Percentiles rank a stretch among this genome's conserved stretches.
phyloP scores from a whole-genome alignment of 2,113 vertebrate genomes.

The Odontophorus gujanensis region DNA sequence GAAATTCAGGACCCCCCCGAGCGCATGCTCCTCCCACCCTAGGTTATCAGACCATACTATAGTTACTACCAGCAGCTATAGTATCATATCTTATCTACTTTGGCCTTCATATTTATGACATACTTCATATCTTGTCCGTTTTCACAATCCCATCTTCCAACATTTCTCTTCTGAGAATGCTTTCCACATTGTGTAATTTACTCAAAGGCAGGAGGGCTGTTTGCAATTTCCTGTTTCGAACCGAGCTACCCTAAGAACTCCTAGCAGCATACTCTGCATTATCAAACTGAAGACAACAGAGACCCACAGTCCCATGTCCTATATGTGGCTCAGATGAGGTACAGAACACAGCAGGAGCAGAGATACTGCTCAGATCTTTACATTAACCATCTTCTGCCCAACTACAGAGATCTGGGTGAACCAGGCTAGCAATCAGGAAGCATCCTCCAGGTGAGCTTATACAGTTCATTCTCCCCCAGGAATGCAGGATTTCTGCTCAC shows the following conservation, averaged over 20 bases:
- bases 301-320: background rate
- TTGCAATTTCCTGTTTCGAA: background rate
- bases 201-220: background rate
- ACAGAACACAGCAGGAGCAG: background rate
- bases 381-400: background rate
- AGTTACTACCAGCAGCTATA: too few species aligned
- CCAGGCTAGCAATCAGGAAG: background rate
- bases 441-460: background rate
- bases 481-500: background rate
- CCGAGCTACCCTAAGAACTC: background rate
- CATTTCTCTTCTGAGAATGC: background rate
- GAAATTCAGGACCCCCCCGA: background rate
- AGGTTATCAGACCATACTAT: background rate
- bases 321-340: background rate
- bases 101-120: background rate
- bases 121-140: background rate
- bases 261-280: background rate
- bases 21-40: background rate
- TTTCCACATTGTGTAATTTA: background rate
- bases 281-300: background rate
- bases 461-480: rapidly evolving
- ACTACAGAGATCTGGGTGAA: background rate
- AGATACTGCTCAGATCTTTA: background rate
- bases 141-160: background rate
- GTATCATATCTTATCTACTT: background rate